Base-by-base conservation (phyloP, 2,797 vertebrate genomes). In the Molossus alvarezi region DNA sequence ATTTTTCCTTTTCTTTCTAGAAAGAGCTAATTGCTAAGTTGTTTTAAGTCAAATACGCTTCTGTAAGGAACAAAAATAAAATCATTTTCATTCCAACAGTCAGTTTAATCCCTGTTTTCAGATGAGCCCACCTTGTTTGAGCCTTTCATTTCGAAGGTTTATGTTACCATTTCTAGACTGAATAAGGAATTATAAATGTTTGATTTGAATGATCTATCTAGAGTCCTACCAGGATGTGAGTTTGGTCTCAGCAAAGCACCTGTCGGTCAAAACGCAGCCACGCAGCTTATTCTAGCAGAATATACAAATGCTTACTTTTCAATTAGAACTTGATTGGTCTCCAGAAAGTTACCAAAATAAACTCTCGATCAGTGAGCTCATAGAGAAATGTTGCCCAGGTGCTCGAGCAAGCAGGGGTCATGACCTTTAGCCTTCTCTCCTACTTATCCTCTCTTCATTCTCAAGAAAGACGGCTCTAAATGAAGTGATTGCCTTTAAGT, bases 371-470 rank as follows among this genome's bases (percentile, higher is more conserved):
- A 45, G n/a, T 96, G 91, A 93, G 65, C 72, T 94, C 87, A 55
- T 86, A 85, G 57, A 62, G 91, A 95, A 96, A 95, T 91, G 88
- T 23, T 58, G 37, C 37, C 82, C 96, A 97, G 90, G 94, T 97
- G 95, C 86, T 91, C 20, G 21, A 14, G 80, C 71, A 88, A 86
- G 51, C 25, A 37, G 85, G 53, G 90, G 95, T 95, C 77, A n/a
- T 6, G 82, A 92, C 82, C 94, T 95, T 83, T 88, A 97, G 87
- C 67, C 45, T 88, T 53, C n/a, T 57, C 27, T 79, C 60, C 71
- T 25, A n/a, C 77, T 94, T 86, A 67, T 25, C 88, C 60, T 91
- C 76, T 88, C 90, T 45, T 27, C 23, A 18, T 75, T 88, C 81
- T 94, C 17, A 9, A 89, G 84, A 91, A 96, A 93, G 71, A 6